Evolutionary conservation across 2,888 invertebrate genomes (phyloP).

Genomic region (Camponotus fellah): DNA sequence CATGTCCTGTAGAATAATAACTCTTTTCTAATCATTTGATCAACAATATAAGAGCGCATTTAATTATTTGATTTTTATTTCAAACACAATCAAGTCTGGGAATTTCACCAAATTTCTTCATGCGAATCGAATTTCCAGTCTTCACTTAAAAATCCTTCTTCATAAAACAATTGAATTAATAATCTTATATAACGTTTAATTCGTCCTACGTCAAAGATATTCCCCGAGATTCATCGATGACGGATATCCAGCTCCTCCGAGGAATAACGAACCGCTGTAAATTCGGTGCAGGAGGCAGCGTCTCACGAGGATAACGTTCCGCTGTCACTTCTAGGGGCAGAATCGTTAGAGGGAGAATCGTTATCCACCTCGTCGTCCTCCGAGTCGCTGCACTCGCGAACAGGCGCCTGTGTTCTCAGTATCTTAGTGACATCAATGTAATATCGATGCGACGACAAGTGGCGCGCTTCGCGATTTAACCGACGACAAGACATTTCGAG

Average conservation of each 20-base stretch:
- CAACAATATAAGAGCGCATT: not conserved
- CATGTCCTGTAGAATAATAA: not conserved
- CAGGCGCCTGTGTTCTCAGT: slow-evolving; percentile 41
- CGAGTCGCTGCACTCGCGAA: slow-evolving; percentile 31
- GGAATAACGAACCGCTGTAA: not conserved
- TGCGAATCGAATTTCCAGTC: not conserved
- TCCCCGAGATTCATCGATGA: not conserved
- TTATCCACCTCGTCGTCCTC: slow-evolving; percentile 54
- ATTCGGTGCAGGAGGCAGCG: slow-evolving; percentile 15
- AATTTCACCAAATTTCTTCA: not conserved
- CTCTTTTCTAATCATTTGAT: not conserved
- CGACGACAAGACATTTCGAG: not conserved
- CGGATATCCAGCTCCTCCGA: not conserved
- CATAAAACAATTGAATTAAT: not conserved
- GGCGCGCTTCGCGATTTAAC: not conserved
- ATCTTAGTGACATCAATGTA: not conserved
- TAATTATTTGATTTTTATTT: not conserved
- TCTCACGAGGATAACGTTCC: slow-evolving; percentile 32
- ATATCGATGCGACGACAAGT: not conserved
- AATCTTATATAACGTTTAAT: not conserved
- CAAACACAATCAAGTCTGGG: not conserved
- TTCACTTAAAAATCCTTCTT: not conserved
- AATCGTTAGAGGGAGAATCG: slow-evolving; percentile 19
- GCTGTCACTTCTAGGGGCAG: not conserved
- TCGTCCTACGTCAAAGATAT: not conserved